Evolutionary conservation across 2,113 vertebrate species (phyloP), one percentile per base, ranked within the genome.

Genomic region (Meles meles): DNA sequence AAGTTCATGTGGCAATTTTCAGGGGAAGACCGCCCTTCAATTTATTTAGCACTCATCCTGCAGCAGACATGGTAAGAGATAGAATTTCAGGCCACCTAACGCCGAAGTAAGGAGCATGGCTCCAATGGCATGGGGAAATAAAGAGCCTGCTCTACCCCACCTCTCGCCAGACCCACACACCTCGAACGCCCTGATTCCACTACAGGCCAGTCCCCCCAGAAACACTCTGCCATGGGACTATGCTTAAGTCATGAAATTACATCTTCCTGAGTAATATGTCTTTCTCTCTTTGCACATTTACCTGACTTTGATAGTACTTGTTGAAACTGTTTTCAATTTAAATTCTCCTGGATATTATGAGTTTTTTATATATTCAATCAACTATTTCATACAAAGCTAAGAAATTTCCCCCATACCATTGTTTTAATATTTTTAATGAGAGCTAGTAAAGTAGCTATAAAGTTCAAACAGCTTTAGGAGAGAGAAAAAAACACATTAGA

Each of bases 271-370:
- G 23, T 87, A 47, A 47, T 71, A 71, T 69, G 2, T 85, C 44
- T 80, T 84, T 92, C 34, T 31, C 80, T 94, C 96, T 90, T 82
- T 94, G 49, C 21, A 94, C 42, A 91, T 57, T 87, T 76, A 52
- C 25, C 82, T 49, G 20, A 7, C 31, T 92, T 95, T 93, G 86
- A n/a, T n/a, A n/a, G n/a, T 59, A 34, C 29, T 79, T 94, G 79
- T 94, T 21, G 72, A 79, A 89, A 95, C 49, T 55, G 31, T 83
- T 96, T 96, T 84, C 67, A 94, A 88, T 97, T 92, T 90, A 92
- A 97, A 92, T 80, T 89, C 69, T 97, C 81, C 57, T 11, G 34
- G 23, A 25, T 42, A 57, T 74, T 81, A 0, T 83, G n/a, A 90
- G 52, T 84, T 80, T 21, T 65, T 83, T 94, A 88, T 55, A 9